These are phyloP conservation scores for Dryoscopus gambensis DNA, from an alignment of 2,113 vertebrate genomes.

Conservation along the genomic window DNA sequence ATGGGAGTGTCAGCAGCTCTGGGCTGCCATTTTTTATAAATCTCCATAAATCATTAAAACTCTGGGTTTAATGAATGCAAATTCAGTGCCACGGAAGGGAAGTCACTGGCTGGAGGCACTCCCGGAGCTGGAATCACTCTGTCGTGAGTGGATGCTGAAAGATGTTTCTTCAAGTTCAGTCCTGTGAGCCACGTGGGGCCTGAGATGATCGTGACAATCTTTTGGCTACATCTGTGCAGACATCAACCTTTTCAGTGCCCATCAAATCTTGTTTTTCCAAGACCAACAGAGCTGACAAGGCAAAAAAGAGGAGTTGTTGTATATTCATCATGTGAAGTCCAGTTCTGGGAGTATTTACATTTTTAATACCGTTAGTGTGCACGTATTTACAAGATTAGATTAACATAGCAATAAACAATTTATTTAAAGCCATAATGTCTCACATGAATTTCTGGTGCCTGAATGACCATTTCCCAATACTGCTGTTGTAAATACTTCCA, in stretches of 20 bases:
- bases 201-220: neutral
- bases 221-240: neutral
- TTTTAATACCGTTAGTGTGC: constrained; percentile 16
- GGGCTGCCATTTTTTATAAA: neutral
- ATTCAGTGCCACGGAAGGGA: neutral
- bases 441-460: neutral
- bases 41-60: constrained; percentile 25
- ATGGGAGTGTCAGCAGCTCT: neutral
- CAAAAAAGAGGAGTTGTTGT: neutral
- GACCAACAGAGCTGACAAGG: neutral
- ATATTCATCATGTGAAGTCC: neutral
- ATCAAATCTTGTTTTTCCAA: neutral
- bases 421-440: neutral
- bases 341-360: neutral
- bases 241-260: neutral
- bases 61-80: constrained; percentile 14
- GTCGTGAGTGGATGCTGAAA: neutral
- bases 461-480: neutral
- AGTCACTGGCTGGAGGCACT: neutral
- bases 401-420: neutral
- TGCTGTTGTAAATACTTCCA: neutral
- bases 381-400: neutral
- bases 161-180: neutral
- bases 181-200: neutral
- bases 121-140: neutral